Percentiles rank a stretch among this genome's conserved stretches.
phyloP scores from a whole-genome alignment of 2,797 vertebrate genomes.

The Uromys caudimaculatus region DNA sequence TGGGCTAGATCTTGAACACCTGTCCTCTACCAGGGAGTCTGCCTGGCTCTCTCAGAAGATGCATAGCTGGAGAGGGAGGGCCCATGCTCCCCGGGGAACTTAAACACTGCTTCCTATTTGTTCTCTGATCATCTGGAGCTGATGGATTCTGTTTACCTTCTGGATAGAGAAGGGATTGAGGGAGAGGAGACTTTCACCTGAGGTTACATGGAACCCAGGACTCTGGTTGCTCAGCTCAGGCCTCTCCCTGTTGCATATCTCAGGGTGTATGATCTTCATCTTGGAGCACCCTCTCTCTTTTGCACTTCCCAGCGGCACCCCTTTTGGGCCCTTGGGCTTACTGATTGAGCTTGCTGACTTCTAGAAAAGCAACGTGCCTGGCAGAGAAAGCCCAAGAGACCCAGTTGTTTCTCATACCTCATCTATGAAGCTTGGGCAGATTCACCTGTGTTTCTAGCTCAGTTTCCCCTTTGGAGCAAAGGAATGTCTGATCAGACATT shows the following conservation, averaged over 20 bases:
- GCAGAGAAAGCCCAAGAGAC: slow-evolving; percentile 16
- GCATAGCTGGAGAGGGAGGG: neutral
- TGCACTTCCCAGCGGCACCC: neutral
- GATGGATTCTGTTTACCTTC: neutral
- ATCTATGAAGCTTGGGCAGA: neutral
- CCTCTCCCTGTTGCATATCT: neutral
- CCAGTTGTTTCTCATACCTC: neutral
- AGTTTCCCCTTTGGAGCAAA: slow-evolving; percentile 30
- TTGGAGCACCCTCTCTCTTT: neutral
- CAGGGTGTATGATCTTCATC: neutral
- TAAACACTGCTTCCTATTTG: neutral
- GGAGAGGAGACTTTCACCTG: neutral
- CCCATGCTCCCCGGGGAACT: neutral
- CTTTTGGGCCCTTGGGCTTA: neutral
- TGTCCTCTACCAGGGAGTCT: neutral
- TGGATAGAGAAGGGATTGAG: neutral
- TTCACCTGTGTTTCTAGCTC: neutral
- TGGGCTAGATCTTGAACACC: neutral
- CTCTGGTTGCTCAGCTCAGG: neutral
- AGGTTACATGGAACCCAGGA: neutral
- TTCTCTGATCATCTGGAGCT: neutral
- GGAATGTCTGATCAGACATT: neutral
- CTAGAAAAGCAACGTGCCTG: neutral
- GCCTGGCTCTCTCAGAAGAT: neutral
- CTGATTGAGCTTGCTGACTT: neutral